phyloP scores from a whole-genome alignment of 2,888 invertebrate genomes.

The Rhamnusium bicolor region DNA sequence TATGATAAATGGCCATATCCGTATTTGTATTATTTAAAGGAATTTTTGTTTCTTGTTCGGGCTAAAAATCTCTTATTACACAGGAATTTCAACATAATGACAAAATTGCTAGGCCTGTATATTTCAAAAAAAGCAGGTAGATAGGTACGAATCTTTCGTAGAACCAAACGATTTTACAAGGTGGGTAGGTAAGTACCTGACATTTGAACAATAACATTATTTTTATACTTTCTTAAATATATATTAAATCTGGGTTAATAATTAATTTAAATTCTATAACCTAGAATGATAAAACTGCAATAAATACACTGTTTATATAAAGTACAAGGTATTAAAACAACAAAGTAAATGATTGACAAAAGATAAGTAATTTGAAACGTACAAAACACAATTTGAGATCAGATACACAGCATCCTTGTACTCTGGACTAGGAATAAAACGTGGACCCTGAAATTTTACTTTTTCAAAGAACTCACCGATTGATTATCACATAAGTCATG shows the following conservation, averaged over 20 bases:
- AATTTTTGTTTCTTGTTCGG: neutral
- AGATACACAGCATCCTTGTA: conserved; percentile 40
- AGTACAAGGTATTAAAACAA: neutral
- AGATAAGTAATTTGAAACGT: conserved; percentile 34
- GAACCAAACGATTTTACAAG: neutral
- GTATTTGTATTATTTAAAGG: neutral
- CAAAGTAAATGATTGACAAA: conserved; percentile 24
- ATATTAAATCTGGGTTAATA: no score
- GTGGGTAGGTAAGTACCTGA: no score
- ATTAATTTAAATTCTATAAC: no score
- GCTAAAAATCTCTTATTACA: conserved; percentile 9
- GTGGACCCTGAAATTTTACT: conserved; percentile 30
- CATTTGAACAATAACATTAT: neutral
- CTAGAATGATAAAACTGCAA: neutral
- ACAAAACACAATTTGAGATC: conserved; percentile 20
- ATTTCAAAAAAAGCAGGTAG: conserved; percentile 20
- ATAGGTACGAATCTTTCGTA: neutral
- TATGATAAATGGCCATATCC: neutral
- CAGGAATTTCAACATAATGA: conserved; percentile 1
- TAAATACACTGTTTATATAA: neutral
- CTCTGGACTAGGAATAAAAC: conserved; percentile 30
- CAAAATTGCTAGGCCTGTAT: conserved; percentile 6
- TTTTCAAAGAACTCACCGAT: conserved; percentile 52
- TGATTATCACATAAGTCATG: conserved; percentile 60
- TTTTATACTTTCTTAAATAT: no score